Evolutionary conservation across 2,113 vertebrate species (phyloP).

Genomic region (Dicrurus megarhynchus): DNA sequence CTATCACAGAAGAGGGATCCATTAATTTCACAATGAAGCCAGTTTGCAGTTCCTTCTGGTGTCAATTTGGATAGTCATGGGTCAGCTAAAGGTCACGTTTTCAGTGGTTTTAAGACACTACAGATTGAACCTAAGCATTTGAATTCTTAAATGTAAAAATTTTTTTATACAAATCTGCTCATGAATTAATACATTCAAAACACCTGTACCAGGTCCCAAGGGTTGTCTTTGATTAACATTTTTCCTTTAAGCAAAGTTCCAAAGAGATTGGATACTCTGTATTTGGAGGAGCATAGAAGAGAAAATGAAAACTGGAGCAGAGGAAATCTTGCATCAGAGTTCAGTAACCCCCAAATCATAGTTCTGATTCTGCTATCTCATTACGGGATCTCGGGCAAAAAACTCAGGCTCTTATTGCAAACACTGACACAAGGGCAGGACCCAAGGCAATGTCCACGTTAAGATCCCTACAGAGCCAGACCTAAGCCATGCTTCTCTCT

Average conservation of each 20-base stretch:
- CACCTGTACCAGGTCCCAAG: not conserved
- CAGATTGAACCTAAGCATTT: not conserved
- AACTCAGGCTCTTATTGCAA: not conserved
- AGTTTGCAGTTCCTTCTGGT: not conserved
- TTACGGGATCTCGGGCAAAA: not conserved
- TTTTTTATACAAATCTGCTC: not conserved
- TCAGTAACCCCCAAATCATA: not conserved
- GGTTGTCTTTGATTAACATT: not conserved
- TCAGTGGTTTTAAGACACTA: not conserved
- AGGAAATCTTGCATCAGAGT: not conserved
- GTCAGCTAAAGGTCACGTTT: slow-evolving; percentile 25
- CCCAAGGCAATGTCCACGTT: not conserved
- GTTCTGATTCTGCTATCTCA: not conserved
- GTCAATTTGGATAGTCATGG: slow-evolving; percentile 12
- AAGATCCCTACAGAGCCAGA: not conserved
- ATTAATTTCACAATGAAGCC: not conserved
- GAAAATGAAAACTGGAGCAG: not conserved
- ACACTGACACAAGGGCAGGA: not conserved
- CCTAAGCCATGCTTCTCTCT: not conserved
- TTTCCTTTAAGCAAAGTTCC: not conserved
- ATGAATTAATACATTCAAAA: not conserved
- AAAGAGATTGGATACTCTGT: not conserved
- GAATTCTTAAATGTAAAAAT: not conserved
- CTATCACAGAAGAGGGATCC: not conserved
- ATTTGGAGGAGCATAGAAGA: not conserved